phyloP scores from a whole-genome alignment of 2,797 vertebrate genomes.

The Aythya fuligula region DNA sequence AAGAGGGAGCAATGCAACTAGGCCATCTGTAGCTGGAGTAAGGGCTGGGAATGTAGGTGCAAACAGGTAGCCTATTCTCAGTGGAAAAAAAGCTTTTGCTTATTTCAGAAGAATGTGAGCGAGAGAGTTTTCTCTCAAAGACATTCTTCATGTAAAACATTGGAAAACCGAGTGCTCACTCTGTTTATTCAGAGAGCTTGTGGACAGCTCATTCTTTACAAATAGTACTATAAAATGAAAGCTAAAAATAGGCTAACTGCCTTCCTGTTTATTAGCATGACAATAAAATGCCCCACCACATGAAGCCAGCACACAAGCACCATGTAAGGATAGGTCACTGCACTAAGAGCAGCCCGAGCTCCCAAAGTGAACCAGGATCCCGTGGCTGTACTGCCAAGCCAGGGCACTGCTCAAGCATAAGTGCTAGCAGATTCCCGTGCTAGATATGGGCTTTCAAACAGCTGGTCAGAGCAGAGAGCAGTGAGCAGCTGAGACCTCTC shows the following conservation, averaged over 20 bases:
- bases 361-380: neutral
- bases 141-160: neutral
- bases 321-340: neutral
- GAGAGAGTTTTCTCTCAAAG: neutral
- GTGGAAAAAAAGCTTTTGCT: neutral
- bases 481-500: neutral
- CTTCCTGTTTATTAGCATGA: neutral
- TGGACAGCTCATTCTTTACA: neutral
- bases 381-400: neutral
- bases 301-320: neutral
- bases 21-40: neutral
- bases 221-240: neutral
- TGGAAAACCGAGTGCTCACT: neutral
- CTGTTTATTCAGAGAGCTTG: neutral
- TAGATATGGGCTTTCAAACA: neutral
- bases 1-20: neutral
- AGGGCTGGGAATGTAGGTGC: neutral
- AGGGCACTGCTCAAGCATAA: neutral
- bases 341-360: neutral
- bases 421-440: neutral
- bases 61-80: neutral
- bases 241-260: neutral
- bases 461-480: rapidly evolving
- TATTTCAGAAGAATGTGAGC: neutral
- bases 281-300: neutral